phyloP scores from a whole-genome alignment of 2,797 vertebrate species.

The Malacoraja senta region DNA sequence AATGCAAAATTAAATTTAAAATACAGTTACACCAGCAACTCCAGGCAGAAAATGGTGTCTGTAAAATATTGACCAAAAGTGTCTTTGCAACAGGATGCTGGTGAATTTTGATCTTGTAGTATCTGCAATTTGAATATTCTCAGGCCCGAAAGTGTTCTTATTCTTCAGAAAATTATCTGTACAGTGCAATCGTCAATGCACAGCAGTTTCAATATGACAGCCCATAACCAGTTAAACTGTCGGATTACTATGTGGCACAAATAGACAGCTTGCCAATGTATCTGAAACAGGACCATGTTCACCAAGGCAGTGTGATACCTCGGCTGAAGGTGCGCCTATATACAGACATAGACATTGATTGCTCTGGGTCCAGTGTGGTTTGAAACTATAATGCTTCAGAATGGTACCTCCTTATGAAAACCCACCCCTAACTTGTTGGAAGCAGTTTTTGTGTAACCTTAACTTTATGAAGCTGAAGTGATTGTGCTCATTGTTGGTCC shows the following conservation, averaged over 20 bases:
- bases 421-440: background rate
- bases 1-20: slow-evolving; percentile 8
- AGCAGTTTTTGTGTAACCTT: background rate
- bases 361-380: background rate
- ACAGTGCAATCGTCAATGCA: background rate
- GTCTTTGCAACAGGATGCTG: background rate
- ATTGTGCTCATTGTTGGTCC: background rate
- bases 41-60: background rate
- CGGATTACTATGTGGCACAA: background rate
- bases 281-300: background rate
- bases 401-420: background rate
- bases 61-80: background rate
- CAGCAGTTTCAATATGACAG: slow-evolving; percentile 26
- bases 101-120: background rate
- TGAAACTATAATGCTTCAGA: background rate
- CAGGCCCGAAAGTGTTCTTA: background rate
- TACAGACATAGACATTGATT: background rate
- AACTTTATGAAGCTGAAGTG: background rate
- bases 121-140: background rate
- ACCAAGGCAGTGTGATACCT: background rate
- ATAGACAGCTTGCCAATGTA: background rate
- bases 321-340: background rate
- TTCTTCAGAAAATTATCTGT: background rate
- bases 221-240: background rate
- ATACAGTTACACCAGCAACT: background rate